phyloP scores from a whole-genome alignment of 2,113 vertebrate genomes.

The Macaca nemestrina region DNA sequence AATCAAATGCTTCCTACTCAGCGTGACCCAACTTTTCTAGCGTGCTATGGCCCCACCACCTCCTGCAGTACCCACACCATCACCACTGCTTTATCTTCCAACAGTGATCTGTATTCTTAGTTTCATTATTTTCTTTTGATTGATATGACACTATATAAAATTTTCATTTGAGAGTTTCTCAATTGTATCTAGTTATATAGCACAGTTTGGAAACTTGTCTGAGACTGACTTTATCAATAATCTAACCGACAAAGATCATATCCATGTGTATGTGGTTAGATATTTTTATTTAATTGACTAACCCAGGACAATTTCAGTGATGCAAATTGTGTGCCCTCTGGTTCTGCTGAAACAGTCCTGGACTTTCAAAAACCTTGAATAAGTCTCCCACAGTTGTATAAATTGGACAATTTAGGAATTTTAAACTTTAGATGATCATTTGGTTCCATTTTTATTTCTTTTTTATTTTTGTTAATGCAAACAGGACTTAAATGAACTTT shows the following conservation, averaged over 20 bases:
- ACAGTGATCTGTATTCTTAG: slow-evolving; percentile 83
- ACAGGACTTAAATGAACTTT: slow-evolving; percentile 77
- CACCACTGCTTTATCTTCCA: slow-evolving; percentile 89
- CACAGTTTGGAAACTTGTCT: slow-evolving; percentile 88
- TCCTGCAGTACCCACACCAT: slow-evolving; percentile 84
- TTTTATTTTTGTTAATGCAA: slow-evolving; percentile 83
- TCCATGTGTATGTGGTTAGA: slow-evolving; percentile 83
- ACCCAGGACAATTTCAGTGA: slow-evolving; percentile 77
- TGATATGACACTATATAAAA: slow-evolving; percentile 87
- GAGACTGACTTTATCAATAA: slow-evolving; percentile 83
- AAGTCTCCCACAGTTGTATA: slow-evolving; percentile 76
- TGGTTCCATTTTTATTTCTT: slow-evolving; percentile 84
- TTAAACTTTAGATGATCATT: slow-evolving; percentile 83
- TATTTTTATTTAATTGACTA: slow-evolving; percentile 79
- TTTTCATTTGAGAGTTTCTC: slow-evolving; percentile 88
- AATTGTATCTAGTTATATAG: slow-evolving; percentile 88
- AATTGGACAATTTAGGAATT: slow-evolving; percentile 82
- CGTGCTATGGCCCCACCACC: slow-evolving; percentile 80
- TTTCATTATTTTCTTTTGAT: slow-evolving; percentile 86
- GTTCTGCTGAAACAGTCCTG: slow-evolving; percentile 60
- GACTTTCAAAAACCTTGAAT: slow-evolving; percentile 58
- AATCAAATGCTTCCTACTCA: slow-evolving; percentile 92
- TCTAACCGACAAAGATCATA: slow-evolving; percentile 89
- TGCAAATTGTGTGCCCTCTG: slow-evolving; percentile 75
- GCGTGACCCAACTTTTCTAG: slow-evolving; percentile 84